A percentile compares a stretch with the other conserved stretches of the same genome.
phyloP scores from a whole-genome alignment of 2,888 invertebrate species.

The Boloria euphrosyne region DNA sequence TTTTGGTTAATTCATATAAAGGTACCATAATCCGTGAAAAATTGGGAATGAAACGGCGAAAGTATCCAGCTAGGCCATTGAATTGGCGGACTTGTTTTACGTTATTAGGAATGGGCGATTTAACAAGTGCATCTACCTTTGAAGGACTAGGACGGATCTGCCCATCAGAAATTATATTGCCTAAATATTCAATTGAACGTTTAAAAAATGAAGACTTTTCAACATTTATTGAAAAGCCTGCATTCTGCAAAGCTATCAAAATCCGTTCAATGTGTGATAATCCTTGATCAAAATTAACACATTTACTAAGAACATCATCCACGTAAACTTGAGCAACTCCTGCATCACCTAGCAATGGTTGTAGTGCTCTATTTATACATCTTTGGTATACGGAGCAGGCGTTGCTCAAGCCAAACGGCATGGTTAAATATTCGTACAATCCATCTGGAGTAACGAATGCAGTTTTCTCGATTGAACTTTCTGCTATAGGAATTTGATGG shows the following conservation, averaged over 20 bases:
- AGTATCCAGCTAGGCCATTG: slow-evolving; percentile 41
- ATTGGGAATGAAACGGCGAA: slow-evolving; percentile 33
- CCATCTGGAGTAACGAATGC: neutral
- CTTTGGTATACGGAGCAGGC: slow-evolving; percentile 44
- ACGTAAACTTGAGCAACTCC: slow-evolving; percentile 43
- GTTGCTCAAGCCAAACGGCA: slow-evolving; percentile 48
- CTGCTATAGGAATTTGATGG: slow-evolving; percentile 43
- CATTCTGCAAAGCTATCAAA: slow-evolving; percentile 38
- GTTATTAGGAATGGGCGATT: slow-evolving; percentile 43
- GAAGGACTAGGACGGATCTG: slow-evolving; percentile 45
- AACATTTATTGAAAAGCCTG: slow-evolving; percentile 46
- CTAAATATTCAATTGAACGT: slow-evolving; percentile 44
- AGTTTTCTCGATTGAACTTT: neutral
- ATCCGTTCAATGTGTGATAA: slow-evolving; percentile 39
- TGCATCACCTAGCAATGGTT: slow-evolving; percentile 3
- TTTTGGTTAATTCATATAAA: slow-evolving; percentile 35
- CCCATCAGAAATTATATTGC: slow-evolving; percentile 43
- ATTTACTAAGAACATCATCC: slow-evolving; percentile 47
- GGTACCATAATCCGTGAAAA: slow-evolving; percentile 33
- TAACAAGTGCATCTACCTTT: slow-evolving; percentile 45
- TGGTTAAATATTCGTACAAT: slow-evolving; percentile 29
- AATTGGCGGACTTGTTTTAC: slow-evolving; percentile 44
- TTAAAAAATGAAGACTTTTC: slow-evolving; percentile 44
- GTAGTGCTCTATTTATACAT: slow-evolving; percentile 38
- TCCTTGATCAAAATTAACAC: slow-evolving; percentile 30